These are phyloP conservation scores for Alsophila aescularia DNA, from an alignment of 2,888 invertebrate genomes.

Conservation along the genomic window DNA sequence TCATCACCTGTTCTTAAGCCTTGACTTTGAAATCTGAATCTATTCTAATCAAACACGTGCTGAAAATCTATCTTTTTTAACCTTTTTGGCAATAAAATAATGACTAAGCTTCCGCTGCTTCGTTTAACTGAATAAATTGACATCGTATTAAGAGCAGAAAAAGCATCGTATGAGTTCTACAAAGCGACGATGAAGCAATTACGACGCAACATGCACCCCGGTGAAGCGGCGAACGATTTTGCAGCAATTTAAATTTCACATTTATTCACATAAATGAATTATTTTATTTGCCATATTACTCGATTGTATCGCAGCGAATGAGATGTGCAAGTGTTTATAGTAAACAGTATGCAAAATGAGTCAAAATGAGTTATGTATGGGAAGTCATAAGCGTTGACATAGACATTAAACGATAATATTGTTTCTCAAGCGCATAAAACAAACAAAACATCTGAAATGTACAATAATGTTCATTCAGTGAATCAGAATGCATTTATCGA, in stretches of 20 bases:
- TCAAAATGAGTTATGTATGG: slow-evolving; percentile 11
- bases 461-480: slow-evolving; percentile 66
- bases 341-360: slow-evolving; percentile 2
- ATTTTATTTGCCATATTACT: slow-evolving; percentile 19
- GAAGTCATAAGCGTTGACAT: slow-evolving; percentile 18
- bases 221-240: slow-evolving; percentile 51
- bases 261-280: slow-evolving; percentile 52
- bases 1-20: slow-evolving; percentile 54
- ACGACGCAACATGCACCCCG: slow-evolving; percentile 56
- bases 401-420: slow-evolving; percentile 18
- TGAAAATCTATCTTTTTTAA: neutral
- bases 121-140: slow-evolving; percentile 6
- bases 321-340: slow-evolving; percentile 22
- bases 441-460: slow-evolving; percentile 64
- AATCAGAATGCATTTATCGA: slow-evolving; percentile 67
- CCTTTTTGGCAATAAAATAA: neutral
- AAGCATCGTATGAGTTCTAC: slow-evolving; percentile 45
- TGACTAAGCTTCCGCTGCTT: slow-evolving; percentile 20
- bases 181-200: slow-evolving; percentile 68
- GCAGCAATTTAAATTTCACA: slow-evolving; percentile 56
- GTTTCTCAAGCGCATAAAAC: slow-evolving; percentile 53
- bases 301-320: slow-evolving; percentile 9
- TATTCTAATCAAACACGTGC: slow-evolving; percentile 30
- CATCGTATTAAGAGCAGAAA: slow-evolving; percentile 42
- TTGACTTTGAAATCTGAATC: slow-evolving; percentile 25